Evolutionary conservation across 2,113 vertebrate genomes (phyloP), one percentile per base, ranked within the genome.

Genomic region (Podocnemis expansa): DNA sequence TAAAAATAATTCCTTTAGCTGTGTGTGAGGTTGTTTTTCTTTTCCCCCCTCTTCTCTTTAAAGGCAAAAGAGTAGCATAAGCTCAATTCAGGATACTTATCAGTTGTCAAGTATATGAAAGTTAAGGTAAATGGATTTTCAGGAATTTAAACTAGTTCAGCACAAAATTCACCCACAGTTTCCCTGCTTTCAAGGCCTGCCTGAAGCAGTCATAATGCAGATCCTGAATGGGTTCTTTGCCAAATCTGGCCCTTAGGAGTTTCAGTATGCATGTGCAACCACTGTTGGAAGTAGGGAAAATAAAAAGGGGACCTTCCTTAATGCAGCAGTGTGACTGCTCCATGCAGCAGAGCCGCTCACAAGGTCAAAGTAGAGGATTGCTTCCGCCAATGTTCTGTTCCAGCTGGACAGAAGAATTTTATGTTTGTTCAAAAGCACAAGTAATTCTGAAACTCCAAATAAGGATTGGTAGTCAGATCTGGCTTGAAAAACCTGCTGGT

Each of bases 351-450:
- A 91, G 86, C 70, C 91, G 93, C 85, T 24, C 91, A 93, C 85
- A 94, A 95, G 94, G 94, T 94, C 93, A 89, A 56, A 84, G 82
- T 1, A 1, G 49, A 95, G 78, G 82, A 58, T 85, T 52, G 93
- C 80, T 95, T 84, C 88, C 93, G 91, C 73, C 88, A 82, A 83
- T 88, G 95, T 89, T 95, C 93, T 89, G 95, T 93, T 95, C 88
- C 87, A 90, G 81, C 93, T 88, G 0, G 91, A 87, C 63, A 93
- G 88, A 97, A 97, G 94, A 96, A 97, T 95, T 95, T 84, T 51
- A 27, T 93, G 78, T 82, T 97, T 96, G 86, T 82, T 96, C 94
- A 95, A 93, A 93, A 93, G 93, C 90, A 67, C 7, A 88, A 90
- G 91, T 63, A 96, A 96, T 67, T 95, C 90, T 76, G 88, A 95